Conservation (phyloP, 1,140 invertebrate species). For the Lethrus apterus region DNA sequence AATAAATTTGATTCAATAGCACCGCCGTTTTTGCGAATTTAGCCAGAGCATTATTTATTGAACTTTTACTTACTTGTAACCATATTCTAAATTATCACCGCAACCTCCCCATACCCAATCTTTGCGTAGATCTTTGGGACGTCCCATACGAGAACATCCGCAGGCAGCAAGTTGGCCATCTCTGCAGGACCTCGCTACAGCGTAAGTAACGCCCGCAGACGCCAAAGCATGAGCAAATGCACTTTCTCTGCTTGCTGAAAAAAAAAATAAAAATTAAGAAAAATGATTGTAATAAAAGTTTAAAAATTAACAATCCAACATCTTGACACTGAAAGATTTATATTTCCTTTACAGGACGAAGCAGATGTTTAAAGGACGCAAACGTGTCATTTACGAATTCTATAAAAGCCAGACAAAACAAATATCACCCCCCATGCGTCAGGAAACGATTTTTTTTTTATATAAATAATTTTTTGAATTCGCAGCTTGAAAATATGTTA, state of each 20-base stretch:
- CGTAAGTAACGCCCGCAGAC: constrained; percentile 80
- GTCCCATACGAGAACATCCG: constrained; percentile 70
- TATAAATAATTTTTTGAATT: too few species aligned
- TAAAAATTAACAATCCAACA: constrained; percentile 1
- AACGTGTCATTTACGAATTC: too few species aligned
- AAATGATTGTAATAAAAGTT: constrained; percentile 8
- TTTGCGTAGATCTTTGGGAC: constrained; percentile 71
- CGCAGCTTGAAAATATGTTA: too few species aligned
- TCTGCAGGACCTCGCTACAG: constrained; percentile 78
- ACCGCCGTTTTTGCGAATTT: too few species aligned
- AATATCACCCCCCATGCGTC: too few species aligned
- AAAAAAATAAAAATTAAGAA: constrained; percentile 19
- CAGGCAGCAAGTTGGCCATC: constrained; percentile 84
- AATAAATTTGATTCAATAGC: too few species aligned
- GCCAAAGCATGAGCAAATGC: constrained; percentile 87
- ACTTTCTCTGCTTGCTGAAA: constrained; percentile 78
- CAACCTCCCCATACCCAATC: constrained; percentile 98
- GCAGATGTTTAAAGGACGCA: too few species aligned
- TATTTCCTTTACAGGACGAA: too few species aligned
- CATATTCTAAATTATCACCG: constrained; percentile 91
- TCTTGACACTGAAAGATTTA: too few species aligned
- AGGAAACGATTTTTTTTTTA: too few species aligned
- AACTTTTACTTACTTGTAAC: constrained; percentile 84
- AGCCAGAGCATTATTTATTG: too few species aligned
- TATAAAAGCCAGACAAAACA: too few species aligned